Evolutionary conservation across 2,113 vertebrate species (phyloP), one percentile per base, ranked within the genome.

Genomic region (Corapipo altera): DNA sequence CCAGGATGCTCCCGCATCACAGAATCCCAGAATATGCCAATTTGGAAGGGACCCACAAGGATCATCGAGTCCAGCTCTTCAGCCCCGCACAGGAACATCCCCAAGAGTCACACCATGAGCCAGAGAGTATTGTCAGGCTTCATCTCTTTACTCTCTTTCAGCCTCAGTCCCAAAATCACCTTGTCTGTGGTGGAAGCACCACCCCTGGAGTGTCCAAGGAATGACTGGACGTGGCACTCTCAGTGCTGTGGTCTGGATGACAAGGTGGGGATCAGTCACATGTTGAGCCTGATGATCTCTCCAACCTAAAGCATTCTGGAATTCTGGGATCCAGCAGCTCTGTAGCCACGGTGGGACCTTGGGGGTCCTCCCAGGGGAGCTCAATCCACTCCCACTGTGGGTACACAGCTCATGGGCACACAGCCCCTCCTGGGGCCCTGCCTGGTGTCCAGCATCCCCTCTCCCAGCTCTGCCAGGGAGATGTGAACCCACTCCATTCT

Each of bases 331-430:
- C 37, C 79, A 17, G 57, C 48, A 72, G 35, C 74, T 55, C 52
- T 51, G 74, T 1, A 55, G 33, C 32, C 51, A 8, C 0, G 0
- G 69, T 4, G 11, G 11, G 15, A 30, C 0, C 4, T n/a, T n/a
- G 11, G 3, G 3, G 9, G 15, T 0, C 35, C 66, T 43, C 33
- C 75, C 4, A 8, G 30, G 9, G 7, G 14, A n/a, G 14, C 8
- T 0, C 11, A 6, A 4, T 41, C 43, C 12, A 5, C 10, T 35
- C 33, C 28, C 65, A 58, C 43, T 1, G 0, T 16, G 2, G 22
- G 14, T 85, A 52, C 5, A 1, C 39, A 81, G 41, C 30, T 51
- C 32, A n/a, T 16, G 2, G 22, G 14, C 89, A 52, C 5, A 1
- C 39, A 81, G 41, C 30, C 57, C 32, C 18, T 77, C 58, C 44